A percentile compares a stretch with the other conserved stretches of the same genome.
Evolutionary conservation across 2,888 invertebrate genomes (phyloP).

Genomic region (Calameuta pallipes): DNA sequence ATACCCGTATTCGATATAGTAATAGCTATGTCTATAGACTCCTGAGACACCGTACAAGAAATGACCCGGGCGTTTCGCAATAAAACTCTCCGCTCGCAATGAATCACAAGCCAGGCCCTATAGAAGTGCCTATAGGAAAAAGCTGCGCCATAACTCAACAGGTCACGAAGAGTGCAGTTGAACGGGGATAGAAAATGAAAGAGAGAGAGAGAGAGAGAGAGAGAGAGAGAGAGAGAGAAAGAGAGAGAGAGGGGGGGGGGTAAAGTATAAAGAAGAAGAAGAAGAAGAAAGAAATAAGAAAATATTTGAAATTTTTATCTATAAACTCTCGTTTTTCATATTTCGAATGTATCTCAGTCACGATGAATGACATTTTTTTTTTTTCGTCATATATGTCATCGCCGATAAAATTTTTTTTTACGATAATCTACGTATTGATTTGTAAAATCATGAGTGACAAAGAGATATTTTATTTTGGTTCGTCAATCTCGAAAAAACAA

Average conservation of each 20-base stretch:
- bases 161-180: not conserved
- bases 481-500: too few relatives aligned
- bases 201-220: not conserved
- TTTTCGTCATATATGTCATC: too few relatives aligned
- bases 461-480: too few relatives aligned
- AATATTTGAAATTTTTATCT: not conserved
- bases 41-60: not conserved
- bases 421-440: too few relatives aligned
- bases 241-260: too few relatives aligned
- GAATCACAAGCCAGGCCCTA: not conserved
- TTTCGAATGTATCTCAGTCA: not conserved
- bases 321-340: not conserved
- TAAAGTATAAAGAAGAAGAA: too few relatives aligned
- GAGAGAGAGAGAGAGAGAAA: too few relatives aligned
- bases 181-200: not conserved
- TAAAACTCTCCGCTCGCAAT: not conserved
- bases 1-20: not conserved
- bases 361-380: too few relatives aligned
- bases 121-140: not conserved
- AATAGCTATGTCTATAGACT: not conserved
- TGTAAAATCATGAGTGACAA: too few relatives aligned
- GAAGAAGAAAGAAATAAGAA: not conserved
- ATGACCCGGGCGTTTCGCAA: not conserved
- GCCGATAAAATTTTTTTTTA: too few relatives aligned
- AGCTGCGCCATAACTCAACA: not conserved